Conservation (phyloP, 1,140 invertebrate species). For the Lerema accius region DNA sequence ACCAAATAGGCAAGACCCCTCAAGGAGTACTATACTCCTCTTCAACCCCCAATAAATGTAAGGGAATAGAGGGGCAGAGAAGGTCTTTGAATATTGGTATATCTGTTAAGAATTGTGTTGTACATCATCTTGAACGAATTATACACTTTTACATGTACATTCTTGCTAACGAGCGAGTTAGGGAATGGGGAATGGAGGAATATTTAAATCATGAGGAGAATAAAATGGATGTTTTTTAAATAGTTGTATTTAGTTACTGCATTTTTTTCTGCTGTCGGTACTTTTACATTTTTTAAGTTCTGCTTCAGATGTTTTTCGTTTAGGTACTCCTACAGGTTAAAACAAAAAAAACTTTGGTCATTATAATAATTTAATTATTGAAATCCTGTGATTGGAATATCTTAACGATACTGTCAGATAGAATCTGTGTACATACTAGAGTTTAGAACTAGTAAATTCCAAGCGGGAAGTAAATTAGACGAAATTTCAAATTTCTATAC, state of each 20-base stretch:
- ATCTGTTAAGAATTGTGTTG: constrained; percentile 58
- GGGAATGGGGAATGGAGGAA: constrained; percentile 18
- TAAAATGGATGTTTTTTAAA: not conserved
- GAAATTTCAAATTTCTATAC: no score
- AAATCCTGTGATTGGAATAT: no score
- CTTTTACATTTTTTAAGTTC: not conserved
- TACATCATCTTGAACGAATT: constrained; percentile 64
- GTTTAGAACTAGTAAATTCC: no score
- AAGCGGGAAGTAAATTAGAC: no score
- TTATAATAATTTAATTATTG: no score
- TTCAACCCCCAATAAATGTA: not conserved
- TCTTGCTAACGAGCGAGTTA: constrained; percentile 43
- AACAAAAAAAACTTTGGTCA: no score
- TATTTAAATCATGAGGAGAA: constrained; percentile 12
- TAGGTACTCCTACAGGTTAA: no score
- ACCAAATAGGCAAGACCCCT: constrained; percentile 47
- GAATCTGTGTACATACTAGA: no score
- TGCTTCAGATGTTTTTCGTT: not conserved
- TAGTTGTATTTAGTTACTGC: not conserved
- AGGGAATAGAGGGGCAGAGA: constrained; percentile 4
- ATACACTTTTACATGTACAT: constrained; percentile 53
- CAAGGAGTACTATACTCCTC: constrained; percentile 14
- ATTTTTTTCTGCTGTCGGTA: not conserved
- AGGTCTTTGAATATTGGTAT: constrained; percentile 45
- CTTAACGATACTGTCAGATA: no score